phyloP scores from a whole-genome alignment of 2,888 invertebrate species.

The Agrypnus murinus region DNA sequence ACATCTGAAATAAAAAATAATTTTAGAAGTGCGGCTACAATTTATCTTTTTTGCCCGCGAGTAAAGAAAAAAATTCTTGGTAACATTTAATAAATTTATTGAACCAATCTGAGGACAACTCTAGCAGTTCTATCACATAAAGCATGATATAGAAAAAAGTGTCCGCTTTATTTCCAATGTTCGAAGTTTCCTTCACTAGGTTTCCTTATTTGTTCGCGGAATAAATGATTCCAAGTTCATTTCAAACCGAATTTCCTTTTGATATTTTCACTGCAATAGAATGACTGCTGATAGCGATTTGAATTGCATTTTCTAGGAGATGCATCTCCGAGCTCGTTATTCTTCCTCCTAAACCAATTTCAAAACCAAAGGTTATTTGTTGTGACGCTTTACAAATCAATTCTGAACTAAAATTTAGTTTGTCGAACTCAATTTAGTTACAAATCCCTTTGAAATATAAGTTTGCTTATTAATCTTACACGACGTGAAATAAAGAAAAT shows the following conservation, averaged over 20 bases:
- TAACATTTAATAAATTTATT: constrained; percentile 32
- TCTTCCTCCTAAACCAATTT: constrained; percentile 2
- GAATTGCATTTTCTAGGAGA: constrained; percentile 1
- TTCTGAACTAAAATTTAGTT: not conserved
- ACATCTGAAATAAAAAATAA: constrained; percentile 72
- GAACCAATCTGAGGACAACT: not conserved
- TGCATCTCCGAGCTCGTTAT: constrained; percentile 1
- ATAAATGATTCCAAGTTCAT: not conserved
- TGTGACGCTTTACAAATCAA: not conserved
- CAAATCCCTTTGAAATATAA: not conserved
- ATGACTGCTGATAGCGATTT: not conserved
- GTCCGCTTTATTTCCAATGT: not conserved
- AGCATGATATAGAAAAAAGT: not conserved
- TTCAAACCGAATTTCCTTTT: not conserved
- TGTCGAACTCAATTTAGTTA: not conserved
- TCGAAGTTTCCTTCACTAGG: not conserved
- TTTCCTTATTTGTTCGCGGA: not conserved
- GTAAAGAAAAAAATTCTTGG: constrained; percentile 23
- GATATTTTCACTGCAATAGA: not conserved
- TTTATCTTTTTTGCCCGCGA: constrained; percentile 5
- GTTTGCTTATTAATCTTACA: too few relatives aligned
- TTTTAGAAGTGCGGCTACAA: constrained; percentile 24
- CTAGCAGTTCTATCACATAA: not conserved
- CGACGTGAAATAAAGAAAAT: too few relatives aligned
- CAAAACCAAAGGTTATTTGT: constrained; percentile 3